Percentiles rank a stretch among this genome's conserved stretches.
These are phyloP conservation scores for Hirtodrosophila alboralis DNA, from an alignment of 2,888 invertebrate species.

Conservation along the genomic window DNA sequence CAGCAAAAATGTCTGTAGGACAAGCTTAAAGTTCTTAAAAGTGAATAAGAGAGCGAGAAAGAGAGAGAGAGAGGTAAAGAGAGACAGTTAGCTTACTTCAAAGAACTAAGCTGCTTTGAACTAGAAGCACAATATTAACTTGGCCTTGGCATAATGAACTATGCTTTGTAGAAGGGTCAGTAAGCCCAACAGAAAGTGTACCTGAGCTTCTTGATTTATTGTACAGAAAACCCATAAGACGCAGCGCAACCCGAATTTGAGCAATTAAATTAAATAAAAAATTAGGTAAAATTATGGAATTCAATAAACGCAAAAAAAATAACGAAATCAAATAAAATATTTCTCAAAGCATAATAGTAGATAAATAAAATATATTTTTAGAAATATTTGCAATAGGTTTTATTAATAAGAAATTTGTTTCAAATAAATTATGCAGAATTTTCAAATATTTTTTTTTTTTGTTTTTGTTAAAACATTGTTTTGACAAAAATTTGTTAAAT, in stretches of 20 bases:
- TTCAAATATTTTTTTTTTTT: conserved; percentile 70
- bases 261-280: conserved; percentile 40
- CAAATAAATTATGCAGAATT: conserved; percentile 76
- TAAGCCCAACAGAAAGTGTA: conserved; percentile 45
- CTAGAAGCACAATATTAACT: conserved; percentile 53
- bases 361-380: conserved; percentile 56
- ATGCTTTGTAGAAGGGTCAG: conserved; percentile 31
- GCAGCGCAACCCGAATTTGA: conserved; percentile 70
- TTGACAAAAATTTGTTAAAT: conserved; percentile 30
- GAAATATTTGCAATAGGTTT: conserved; percentile 79
- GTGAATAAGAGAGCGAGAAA: conserved; percentile 62
- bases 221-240: conserved; percentile 62
- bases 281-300: conserved; percentile 34
- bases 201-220: conserved; percentile 40
- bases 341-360: conserved; percentile 64
- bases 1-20: conserved; percentile 70
- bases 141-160: conserved; percentile 45
- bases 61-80: too few species aligned
- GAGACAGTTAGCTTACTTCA: conserved; percentile 66
- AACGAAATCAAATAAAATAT: conserved; percentile 49
- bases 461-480: conserved; percentile 19
- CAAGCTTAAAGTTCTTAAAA: conserved; percentile 70
- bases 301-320: conserved; percentile 49
- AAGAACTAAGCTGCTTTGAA: conserved; percentile 63
- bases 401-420: conserved; percentile 65